These are phyloP conservation scores for Zoanthus solanderi DNA, from an alignment of 92 coral and sea anemone genomes.

Conservation along the genomic window DNA sequence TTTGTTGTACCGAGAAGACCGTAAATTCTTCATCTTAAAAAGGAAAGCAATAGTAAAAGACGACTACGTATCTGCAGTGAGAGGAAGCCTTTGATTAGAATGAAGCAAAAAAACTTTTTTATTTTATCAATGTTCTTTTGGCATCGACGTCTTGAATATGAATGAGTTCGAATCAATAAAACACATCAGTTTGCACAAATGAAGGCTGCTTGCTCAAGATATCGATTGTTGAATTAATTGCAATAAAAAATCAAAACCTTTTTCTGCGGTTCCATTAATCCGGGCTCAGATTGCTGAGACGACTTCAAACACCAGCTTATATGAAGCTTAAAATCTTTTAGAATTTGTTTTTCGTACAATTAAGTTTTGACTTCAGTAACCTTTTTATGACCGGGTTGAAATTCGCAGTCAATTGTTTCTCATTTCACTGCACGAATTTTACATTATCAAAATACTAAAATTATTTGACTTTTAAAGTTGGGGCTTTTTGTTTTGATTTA, in stretches of 20 bases:
- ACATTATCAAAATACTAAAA: not conserved
- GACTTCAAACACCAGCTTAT: not conserved
- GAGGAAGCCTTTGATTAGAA: no score
- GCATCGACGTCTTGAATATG: no score
- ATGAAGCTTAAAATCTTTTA: conserved; percentile 3
- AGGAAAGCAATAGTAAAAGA: no score
- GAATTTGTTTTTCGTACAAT: conserved; percentile 23
- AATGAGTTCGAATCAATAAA: no score
- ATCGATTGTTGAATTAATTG: not conserved
- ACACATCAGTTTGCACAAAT: no score
- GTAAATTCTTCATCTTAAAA: no score
- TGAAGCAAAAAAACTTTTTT: no score
- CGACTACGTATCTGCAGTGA: no score
- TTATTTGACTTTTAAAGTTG: not conserved
- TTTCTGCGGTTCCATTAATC: not conserved
- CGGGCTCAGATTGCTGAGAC: not conserved
- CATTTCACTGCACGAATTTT: not conserved
- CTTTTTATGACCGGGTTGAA: not conserved
- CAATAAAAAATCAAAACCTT: not conserved
- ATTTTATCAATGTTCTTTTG: no score
- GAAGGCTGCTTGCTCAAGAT: no score
- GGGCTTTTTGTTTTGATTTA: not conserved
- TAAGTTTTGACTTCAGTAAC: not conserved
- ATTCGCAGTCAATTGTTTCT: not conserved
- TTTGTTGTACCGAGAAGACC: no score